Evolutionary conservation across 2,113 vertebrate species (phyloP), one percentile per base, ranked within the genome.

Genomic region (Cynocephalus volans): DNA sequence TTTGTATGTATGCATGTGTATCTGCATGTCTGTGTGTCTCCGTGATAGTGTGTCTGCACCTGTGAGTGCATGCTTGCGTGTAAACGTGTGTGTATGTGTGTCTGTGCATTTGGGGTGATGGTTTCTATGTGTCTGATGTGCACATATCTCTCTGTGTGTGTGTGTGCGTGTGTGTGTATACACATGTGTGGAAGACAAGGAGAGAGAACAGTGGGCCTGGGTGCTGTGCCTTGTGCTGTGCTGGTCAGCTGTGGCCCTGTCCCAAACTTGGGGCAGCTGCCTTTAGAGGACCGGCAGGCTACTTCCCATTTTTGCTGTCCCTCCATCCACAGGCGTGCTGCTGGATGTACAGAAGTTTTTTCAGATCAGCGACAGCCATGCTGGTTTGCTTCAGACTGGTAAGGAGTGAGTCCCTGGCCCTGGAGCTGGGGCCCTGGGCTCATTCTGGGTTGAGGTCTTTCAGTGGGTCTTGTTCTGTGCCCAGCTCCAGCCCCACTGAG

Each of bases 321-420:
- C 1, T 98, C 94, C 72, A 84, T 88, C 94, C 86, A 69, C 98
- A 99, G 99, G 99, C 31, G 99, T 99, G 80, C 97, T 99, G 95
- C 98, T 99, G 0, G 99, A 99, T 92, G 99, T 99, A 97, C 99
- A 99, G 98, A 98, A 98, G 96, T 99, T 99, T 97, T 99, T 99
- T 84, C 95, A 95, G 0, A 99, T 99, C 76, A 98, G 98, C 6
- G 99, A 99, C 98, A 99, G 99, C 0, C 97, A 98, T 23, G 99
- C 99, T 52, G 99, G 99, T 95, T 98, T 99, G 98, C 93, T 99
- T 94, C 99, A 99, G 98, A 99, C 99, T 98, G 99, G 99, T 99
- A 98, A 99, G 98, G 98, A 76, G 33, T 0, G 1, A 14, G n/a
- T 14, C 52, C 82, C 11, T 3, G 26, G 69, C 3, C 18, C 26